Evolutionary conservation across 2,888 invertebrate genomes (phyloP), one percentile per base, ranked within the genome.

Genomic region (Vanessa cardui): DNA sequence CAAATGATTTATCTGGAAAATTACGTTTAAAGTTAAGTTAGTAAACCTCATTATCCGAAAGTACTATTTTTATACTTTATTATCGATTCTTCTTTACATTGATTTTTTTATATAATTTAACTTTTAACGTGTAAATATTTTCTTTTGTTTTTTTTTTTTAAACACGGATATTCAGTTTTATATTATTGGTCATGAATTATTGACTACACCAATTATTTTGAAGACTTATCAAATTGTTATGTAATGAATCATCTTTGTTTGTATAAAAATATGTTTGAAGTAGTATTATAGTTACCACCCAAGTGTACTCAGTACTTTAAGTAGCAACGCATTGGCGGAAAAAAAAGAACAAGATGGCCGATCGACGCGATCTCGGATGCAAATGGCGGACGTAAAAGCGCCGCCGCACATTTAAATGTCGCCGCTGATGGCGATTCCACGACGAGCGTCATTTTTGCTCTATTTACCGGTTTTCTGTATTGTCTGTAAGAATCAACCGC

Each of bases 391-490:
- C 76, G 82, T 84, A 87, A 91, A 90, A 85, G 89, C 82, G 83
- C 89, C 90, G 90, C 88, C 88, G 81, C 87, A 83, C 87, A 89
- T 90, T 90, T 88, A 87, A 88, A 89, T 89, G 90, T 90, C 89
- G 83, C 85, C 76, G 81, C 78, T 83, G 87, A 84, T 79, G 82
- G 78, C 80, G 82, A 82, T 78, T 77, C 78, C 73, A 72, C 74
- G 77, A 78, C 79, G 78, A 73, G 72, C 77, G 79, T 79, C 80
- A 81, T 80, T 87, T 89, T 90, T 90, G 85, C 81, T 89, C 88
- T 89, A 87, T 90, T 90, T 90, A 85, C 81, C 81, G 83, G 80
- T 74, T 59, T 70, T 68, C 72, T 67, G 73, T 73, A 74, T 77
- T 76, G 75, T 74, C 69, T 60, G 64, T 70, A 73, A 62, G 72